Evolutionary conservation across 2,888 invertebrate species (phyloP), one percentile per base, ranked within the genome.

Genomic region (Empis stercorea): DNA sequence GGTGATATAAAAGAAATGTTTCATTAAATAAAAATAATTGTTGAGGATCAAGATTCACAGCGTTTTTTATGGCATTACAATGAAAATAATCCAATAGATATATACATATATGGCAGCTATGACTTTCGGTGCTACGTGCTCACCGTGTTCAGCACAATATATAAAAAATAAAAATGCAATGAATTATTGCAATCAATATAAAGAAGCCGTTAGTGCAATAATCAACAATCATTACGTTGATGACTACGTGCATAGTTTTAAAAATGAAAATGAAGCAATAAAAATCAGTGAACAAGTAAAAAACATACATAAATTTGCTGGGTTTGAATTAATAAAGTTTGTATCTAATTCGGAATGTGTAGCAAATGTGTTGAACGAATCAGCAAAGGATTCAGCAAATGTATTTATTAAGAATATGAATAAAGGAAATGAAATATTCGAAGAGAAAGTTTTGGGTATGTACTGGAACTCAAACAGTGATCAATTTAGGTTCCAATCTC

Each of bases 1-100:
- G 56, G 55, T 1, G 59, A 61, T 48, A 56, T 61, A 4, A 55
- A 47, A 47, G 55, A 53, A 51, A 59, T 60, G 57, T 60, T 60
- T 37, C 54, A 58, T 7, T 52, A 61, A 37, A 48, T 59, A 1
- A 48, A 54, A 17, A 58, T 63, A 16, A 52, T 51, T 5, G 17
- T 47, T 2, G 52, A 56, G 40, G 61, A 63, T 44, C 57, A 59
- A 52, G 46, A 57, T 43, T 56, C 59, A 1, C 57, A 61, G 44
- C 48, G 61, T 2, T 60, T 62, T 50, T 43, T 62, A 4, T 64
- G 60, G 60, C 40, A 48, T 42, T 10, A 13, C 13, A 32, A 32
- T 13, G 9, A 32, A 13, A 5, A 32, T 10, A 3, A 32, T 13
- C 23, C 36, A 2, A 27, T 48, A 1, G 51, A 51, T 9, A 51